Base-by-base conservation (phyloP, 2,888 invertebrate genomes). In the Thereva nobilitata region DNA sequence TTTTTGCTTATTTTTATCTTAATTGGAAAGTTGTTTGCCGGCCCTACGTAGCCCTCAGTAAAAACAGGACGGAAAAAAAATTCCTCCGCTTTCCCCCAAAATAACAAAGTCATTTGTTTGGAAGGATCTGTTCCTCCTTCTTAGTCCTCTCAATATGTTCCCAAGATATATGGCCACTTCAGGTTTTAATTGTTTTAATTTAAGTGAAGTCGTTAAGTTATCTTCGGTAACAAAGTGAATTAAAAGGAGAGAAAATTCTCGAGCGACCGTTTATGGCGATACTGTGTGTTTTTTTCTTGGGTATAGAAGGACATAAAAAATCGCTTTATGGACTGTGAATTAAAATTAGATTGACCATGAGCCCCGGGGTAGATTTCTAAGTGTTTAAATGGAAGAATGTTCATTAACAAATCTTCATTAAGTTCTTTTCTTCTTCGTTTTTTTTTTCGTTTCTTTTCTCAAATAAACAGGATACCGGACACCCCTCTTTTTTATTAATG, bases 1-100 rank as follows among this genome's bases (percentile, higher is more conserved):
- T 61, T 61, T 61, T 38, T 61, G 61, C 61, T 61, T 61, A 53
- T 64, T 64, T 64, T 64, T 64, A 53, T 64, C 64, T 64, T 64
- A 64, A 64, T 64, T 64, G 64, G 64, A 64, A 64, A 64, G 64
- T 64, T 64, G 53, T 64, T 64, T 64, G 53, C 53, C 53, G 53
- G 41, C 64, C 53, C 44, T 23, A 1, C 23, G 23, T 23, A 23
- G 23, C 23, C 23, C 23, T 23, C 23, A 23, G 23, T 23, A 23
- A 23, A 23, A 23, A 12, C 45, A 64, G 64, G 35, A 44, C 10
- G 38, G 34, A 9, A 57, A 53, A 63, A 53, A 64, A 42, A 53
- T 49, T 52, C 52, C 37, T 42, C 34, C 49, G 41, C 35, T 41
- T 52, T 50, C 49, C 34, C 52, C 63, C 23, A 23, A 52, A 64